Evolutionary conservation across 2,797 vertebrate species (phyloP).

Genomic region (Chromobotia macracanthus): DNA sequence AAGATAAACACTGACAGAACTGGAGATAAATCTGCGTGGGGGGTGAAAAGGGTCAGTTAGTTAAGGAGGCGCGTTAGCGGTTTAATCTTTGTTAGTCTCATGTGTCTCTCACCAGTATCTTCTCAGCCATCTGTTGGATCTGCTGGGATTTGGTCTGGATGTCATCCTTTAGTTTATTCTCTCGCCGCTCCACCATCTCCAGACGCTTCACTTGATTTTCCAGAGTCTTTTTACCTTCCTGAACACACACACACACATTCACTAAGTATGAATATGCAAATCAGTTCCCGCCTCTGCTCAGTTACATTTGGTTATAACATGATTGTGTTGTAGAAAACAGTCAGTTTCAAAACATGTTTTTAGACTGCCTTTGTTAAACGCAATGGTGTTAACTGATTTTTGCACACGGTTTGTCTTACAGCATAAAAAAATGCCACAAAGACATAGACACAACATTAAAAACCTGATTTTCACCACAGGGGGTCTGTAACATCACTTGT

Average conservation of each 20-base stretch:
- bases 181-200: constrained; percentile 95
- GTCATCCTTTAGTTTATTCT: constrained; percentile 97
- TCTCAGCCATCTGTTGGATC: constrained; percentile 98
- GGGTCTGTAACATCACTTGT: too few species aligned
- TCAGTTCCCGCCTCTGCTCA: too few species aligned
- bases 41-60: constrained; percentile 8
- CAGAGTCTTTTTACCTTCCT: constrained; percentile 59
- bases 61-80: constrained; percentile 26
- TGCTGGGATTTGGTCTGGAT: constrained; percentile 97
- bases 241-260: constrained; percentile 19
- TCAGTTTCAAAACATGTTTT: too few species aligned
- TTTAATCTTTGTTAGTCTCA: constrained; percentile 41
- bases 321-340: too few species aligned
- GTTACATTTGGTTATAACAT: too few species aligned
- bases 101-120: constrained; percentile 82
- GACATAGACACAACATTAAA: too few species aligned
- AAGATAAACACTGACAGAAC: constrained; percentile 7
- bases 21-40: constrained; percentile 21
- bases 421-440: too few species aligned
- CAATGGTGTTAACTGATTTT: too few species aligned
- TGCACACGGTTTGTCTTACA: too few species aligned
- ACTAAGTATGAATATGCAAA: background rate
- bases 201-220: constrained; percentile 98
- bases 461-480: too few species aligned
- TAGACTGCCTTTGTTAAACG: too few species aligned